Conservation (phyloP, 2,888 invertebrate species). For the Clitarchus hookeri region DNA sequence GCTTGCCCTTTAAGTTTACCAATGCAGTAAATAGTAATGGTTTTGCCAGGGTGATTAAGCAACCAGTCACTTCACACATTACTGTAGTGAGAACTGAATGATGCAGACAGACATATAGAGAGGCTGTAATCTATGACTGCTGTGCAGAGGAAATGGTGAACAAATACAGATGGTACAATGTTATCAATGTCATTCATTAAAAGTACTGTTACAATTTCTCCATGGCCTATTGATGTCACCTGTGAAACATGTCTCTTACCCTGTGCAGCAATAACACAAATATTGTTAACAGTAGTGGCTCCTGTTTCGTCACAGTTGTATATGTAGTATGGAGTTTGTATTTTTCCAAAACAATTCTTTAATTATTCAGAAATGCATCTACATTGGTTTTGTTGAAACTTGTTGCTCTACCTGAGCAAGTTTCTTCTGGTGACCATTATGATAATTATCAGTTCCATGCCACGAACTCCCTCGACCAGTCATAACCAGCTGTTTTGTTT, state of each 20-base stretch:
- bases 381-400: no score
- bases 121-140: background rate
- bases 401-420: no score
- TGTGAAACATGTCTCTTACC: background rate
- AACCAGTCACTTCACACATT: background rate
- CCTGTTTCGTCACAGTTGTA: no score
- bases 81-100: background rate
- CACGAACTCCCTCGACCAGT: no score
- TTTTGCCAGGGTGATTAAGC: background rate
- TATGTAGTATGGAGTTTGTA: no score
- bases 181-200: background rate
- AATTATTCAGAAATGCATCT: no score
- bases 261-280: background rate
- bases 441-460: no score
- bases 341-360: no score
- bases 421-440: no score
- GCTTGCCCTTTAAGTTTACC: background rate
- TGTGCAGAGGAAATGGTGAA: background rate
- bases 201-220: background rate
- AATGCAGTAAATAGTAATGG: background rate
- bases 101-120: background rate
- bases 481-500: no score
- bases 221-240: background rate
- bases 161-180: background rate
- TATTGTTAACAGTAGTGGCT: background rate